Base-by-base conservation (phyloP, 2,797 vertebrate species). In the Molothrus aeneus region DNA sequence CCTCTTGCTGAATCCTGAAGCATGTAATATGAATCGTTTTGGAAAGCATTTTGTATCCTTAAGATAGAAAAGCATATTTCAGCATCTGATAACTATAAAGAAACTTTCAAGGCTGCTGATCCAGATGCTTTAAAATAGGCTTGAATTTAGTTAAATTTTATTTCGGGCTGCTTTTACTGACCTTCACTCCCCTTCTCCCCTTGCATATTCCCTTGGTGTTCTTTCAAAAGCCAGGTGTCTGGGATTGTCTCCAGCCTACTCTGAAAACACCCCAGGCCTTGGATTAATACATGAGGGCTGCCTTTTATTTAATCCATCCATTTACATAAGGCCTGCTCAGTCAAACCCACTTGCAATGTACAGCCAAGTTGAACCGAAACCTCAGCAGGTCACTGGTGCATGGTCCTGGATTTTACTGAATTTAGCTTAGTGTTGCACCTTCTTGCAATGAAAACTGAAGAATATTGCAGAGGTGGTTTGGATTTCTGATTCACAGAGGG, bases 151-250 rank as follows among this genome's bases (percentile, higher is more conserved):
- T 96, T 95, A 91, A 83, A 90, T 96, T 97, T 97, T 51, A 93
- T 96, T 98, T 94, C 66, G 57, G 91, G 56, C 93, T 91, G 90
- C 92, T 97, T 97, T 96, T 90, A 45, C 94, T n/a, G 85, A 85
- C 91, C 94, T 94, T 91, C 34, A 10, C 38, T 80, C 87, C 57
- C 79, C 42, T 51, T 36, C 43, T 87, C 81, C 85, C 90, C 90
- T 91, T 81, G 75, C 48, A 21, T 96, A 94, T 98, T 97, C 96
- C 97, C 98, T 95, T 50, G 94, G 98, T 98, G 98, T 98, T 98
- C 98, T 97, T 98, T 98, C 97, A 97, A 97, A 98, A 98, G 94
- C 98, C 98, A 98, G 98, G 98, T 98, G 98, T 97, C 97, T 96
- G 97, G 97, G 97, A 98, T 97, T 97, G 97, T 98, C 98, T 98